phyloP scores from a whole-genome alignment of 1,140 invertebrate genomes.

The Druon quercuslanigerum region DNA sequence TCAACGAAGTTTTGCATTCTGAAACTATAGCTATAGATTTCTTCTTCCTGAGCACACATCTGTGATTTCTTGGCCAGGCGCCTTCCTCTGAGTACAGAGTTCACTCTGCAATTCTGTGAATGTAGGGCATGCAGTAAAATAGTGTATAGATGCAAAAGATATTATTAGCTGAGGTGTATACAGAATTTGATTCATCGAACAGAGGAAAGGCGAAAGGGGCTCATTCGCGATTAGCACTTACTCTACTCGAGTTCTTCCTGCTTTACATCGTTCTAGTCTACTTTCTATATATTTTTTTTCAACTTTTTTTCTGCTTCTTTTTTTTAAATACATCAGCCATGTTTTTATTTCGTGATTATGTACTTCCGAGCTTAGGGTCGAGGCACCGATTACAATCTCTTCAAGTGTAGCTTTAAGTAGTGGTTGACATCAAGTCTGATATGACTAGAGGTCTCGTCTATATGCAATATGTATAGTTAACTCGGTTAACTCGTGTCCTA shows the following conservation, averaged over 20 bases:
- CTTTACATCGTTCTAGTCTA: not conserved
- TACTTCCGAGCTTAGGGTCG: slow-evolving; percentile 14
- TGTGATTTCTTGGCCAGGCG: slow-evolving; percentile 27
- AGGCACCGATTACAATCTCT: slow-evolving; percentile 17
- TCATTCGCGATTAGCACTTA: not conserved
- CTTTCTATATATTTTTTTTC: not conserved
- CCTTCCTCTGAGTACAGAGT: slow-evolving; percentile 8
- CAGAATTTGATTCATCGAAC: slow-evolving; percentile 19
- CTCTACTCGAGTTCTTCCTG: slow-evolving; percentile 5
- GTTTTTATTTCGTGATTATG: slow-evolving; percentile 1
- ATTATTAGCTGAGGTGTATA: slow-evolving; percentile 18
- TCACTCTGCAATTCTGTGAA: slow-evolving; percentile 27
- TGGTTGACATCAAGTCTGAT: slow-evolving; percentile 24
- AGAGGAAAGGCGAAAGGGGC: not conserved
- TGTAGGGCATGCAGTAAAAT: slow-evolving; percentile 28
- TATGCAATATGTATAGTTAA: slow-evolving; percentile 1
- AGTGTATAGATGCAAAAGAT: slow-evolving; percentile 25
- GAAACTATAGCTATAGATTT: not conserved
- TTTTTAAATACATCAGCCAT: not conserved
- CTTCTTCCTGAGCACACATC: not conserved
- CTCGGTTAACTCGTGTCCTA: slow-evolving; percentile 30
- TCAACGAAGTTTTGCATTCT: slow-evolving; percentile 6
- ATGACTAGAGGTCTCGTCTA: slow-evolving; percentile 16
- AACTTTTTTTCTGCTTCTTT: not conserved
- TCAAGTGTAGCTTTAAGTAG: not conserved